Percentiles rank a stretch among this genome's conserved stretches.
These are phyloP conservation scores for Myiagra hebetior DNA, from an alignment of 2,113 vertebrate species.

Conservation along the genomic window DNA sequence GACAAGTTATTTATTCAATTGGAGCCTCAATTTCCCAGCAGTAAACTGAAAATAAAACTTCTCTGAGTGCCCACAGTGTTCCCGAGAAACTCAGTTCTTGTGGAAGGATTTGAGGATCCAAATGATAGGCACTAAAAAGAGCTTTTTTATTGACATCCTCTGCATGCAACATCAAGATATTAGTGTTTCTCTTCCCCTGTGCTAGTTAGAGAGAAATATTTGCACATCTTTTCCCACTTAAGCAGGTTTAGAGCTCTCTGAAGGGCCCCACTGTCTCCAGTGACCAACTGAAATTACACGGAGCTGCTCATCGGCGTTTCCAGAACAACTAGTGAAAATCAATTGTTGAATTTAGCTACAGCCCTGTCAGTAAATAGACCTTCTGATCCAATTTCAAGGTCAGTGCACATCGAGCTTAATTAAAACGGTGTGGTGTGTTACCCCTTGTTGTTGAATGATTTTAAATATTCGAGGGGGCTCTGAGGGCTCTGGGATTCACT, in stretches of 20 bases:
- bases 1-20: neutral
- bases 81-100: neutral
- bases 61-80: neutral
- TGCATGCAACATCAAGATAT: neutral
- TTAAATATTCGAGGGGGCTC: neutral
- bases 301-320: neutral
- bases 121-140: neutral
- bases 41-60: neutral
- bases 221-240: neutral
- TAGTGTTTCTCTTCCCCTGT: neutral
- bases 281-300: neutral
- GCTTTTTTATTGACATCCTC: neutral
- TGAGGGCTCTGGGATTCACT: neutral
- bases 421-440: neutral
- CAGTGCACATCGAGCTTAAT: slow-evolving; percentile 12
- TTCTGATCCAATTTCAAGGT: slow-evolving; percentile 48
- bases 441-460: neutral
- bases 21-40: neutral
- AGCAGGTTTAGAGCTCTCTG: neutral
- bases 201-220: neutral
- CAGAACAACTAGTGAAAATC: slow-evolving; percentile 38
- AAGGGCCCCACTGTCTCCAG: neutral
- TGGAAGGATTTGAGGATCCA: neutral
- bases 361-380: neutral
- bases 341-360: slow-evolving; percentile 21